A percentile compares a stretch with the other conserved stretches of the same genome.
phyloP scores from a whole-genome alignment of 2,888 invertebrate genomes.

The Resseliella maxima region DNA sequence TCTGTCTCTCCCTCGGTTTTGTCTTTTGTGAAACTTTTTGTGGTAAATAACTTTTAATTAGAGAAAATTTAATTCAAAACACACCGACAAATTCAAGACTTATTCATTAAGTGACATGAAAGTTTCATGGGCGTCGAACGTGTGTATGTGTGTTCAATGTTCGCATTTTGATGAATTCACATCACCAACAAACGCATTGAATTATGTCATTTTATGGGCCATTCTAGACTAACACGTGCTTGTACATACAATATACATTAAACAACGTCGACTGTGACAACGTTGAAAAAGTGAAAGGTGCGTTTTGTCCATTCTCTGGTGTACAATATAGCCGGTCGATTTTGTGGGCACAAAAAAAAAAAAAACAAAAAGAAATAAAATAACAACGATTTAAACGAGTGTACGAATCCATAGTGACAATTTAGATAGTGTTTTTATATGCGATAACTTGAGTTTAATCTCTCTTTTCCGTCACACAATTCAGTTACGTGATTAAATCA shows the following conservation, averaged over 20 bases:
- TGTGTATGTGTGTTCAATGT: not conserved
- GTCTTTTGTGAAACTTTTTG: not conserved
- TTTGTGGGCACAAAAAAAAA: too few species aligned
- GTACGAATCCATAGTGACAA: not conserved
- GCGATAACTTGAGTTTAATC: not conserved
- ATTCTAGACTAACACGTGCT: not conserved
- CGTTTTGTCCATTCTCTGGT: not conserved
- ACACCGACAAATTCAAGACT: not conserved
- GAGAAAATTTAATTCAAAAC: not conserved
- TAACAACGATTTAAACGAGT: too few species aligned
- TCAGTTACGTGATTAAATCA: not conserved
- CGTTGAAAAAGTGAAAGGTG: constrained; percentile 12
- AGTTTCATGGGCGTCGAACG: not conserved
- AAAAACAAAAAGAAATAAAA: too few species aligned
- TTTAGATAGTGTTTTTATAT: not conserved
- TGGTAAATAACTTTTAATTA: constrained; percentile 20
- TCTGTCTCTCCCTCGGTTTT: not conserved
- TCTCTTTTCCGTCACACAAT: not conserved
- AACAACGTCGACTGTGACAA: not conserved
- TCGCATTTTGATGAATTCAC: not conserved
- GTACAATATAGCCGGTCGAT: not conserved
- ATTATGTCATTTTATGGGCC: not conserved
- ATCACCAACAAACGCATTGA: not conserved
- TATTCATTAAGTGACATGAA: not conserved
- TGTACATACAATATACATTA: not conserved